A percentile compares a stretch with the other conserved stretches of the same genome.
Conservation (phyloP, 2,888 invertebrate species). For the Andrena bicolor region DNA sequence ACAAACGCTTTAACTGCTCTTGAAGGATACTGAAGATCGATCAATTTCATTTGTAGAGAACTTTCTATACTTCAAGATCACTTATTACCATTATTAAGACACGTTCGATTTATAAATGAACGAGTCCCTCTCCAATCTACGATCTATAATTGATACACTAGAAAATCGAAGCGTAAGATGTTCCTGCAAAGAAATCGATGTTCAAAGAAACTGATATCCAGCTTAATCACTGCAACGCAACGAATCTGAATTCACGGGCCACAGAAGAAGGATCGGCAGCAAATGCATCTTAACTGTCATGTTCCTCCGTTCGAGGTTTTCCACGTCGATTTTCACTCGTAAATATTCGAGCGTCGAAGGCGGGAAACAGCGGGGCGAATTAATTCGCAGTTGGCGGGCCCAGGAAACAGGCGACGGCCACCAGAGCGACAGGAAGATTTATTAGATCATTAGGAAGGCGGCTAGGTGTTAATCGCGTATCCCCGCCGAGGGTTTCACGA, state of each 20-base stretch:
- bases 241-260: background rate
- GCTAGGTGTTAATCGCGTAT: conserved; percentile 44
- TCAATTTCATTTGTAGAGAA: background rate
- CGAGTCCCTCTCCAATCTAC: too few species aligned
- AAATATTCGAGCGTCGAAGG: conserved; percentile 1
- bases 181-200: too few species aligned
- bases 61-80: too few species aligned
- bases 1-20: conserved; percentile 9
- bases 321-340: background rate
- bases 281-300: too few species aligned
- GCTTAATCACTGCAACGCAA: background rate
- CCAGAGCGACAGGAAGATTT: conserved; percentile 41
- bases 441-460: conserved; percentile 44
- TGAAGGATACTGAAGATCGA: background rate
- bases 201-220: background rate
- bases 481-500: conserved; percentile 37
- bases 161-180: too few species aligned
- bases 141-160: too few species aligned
- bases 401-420: conserved; percentile 25
- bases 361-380: conserved; percentile 4
- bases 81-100: too few species aligned
- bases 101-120: too few species aligned
- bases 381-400: conserved; percentile 18
- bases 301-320: too few species aligned
- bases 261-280: too few species aligned